phyloP scores from a whole-genome alignment of 2,113 vertebrate genomes.

The Arenaria interpres region DNA sequence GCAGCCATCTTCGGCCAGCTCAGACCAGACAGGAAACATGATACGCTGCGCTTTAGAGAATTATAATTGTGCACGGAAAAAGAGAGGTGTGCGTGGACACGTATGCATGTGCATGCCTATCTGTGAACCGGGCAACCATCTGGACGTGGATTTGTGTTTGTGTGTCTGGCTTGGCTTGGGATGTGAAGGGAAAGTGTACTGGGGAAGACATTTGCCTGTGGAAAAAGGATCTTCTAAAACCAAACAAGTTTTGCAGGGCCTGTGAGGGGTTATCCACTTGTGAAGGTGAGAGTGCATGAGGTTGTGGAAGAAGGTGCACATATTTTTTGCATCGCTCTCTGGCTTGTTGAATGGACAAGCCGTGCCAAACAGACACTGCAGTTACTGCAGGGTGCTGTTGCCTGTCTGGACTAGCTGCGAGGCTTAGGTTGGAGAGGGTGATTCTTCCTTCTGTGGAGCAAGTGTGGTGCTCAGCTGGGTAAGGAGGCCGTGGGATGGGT shows the following conservation, averaged over 20 bases:
- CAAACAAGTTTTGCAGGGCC: neutral
- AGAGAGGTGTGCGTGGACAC: neutral
- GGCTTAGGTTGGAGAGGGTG: neutral
- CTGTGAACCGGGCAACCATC: rapidly evolving
- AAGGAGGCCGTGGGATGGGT: neutral
- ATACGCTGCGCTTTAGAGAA: neutral
- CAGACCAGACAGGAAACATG: neutral
- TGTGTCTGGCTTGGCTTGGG: neutral
- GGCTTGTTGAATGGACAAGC: neutral
- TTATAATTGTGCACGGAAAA: neutral
- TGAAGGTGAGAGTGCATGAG: neutral
- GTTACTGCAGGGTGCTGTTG: rapidly evolving
- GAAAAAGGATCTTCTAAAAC: neutral
- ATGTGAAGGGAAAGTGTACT: neutral
- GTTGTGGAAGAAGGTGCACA: neutral
- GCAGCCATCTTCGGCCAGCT: neutral
- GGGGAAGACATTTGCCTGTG: neutral
- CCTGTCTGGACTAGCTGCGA: neutral
- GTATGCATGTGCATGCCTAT: rapidly evolving
- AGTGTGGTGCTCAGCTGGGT: neutral
- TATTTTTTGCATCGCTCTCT: neutral
- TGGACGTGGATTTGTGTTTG: neutral
- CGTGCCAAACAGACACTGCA: neutral
- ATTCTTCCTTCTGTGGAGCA: neutral
- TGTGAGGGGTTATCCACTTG: neutral